Percentiles rank a stretch among this genome's conserved stretches.
These are phyloP conservation scores for Epinephelus malabaricus DNA, from an alignment of 2,797 vertebrate species.

Conservation along the genomic window DNA sequence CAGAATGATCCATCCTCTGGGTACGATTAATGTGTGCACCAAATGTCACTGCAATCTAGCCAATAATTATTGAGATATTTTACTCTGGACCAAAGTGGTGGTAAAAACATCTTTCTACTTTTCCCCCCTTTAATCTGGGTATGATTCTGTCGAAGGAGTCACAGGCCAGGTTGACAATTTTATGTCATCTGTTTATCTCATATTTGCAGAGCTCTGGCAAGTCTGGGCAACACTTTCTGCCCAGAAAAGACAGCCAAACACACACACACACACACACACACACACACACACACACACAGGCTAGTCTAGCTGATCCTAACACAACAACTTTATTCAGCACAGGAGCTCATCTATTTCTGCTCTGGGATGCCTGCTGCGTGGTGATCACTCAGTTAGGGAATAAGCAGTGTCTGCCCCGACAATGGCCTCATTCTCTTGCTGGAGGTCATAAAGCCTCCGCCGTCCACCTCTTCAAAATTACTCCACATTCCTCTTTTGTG, in stretches of 20 bases:
- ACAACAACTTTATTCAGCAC: conserved; percentile 40
- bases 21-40: no score
- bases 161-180: background rate
- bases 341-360: conserved; percentile 32
- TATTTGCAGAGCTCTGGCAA: conserved; percentile 10
- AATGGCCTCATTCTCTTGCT: conserved; percentile 71
- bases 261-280: conserved; percentile 18
- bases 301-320: background rate
- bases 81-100: no score
- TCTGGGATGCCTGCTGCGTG: conserved; percentile 30
- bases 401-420: conserved; percentile 58
- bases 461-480: conserved; percentile 64
- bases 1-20: no score
- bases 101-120: background rate
- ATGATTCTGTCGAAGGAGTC: background rate
- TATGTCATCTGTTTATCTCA: conserved; percentile 15
- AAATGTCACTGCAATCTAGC: background rate
- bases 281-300: conserved; percentile 14
- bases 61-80: background rate
- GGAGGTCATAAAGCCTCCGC: conserved; percentile 56
- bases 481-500: conserved; percentile 65
- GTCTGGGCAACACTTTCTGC: background rate
- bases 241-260: background rate
- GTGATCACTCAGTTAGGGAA: conserved; percentile 41
- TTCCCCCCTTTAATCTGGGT: background rate